Base-by-base conservation (phyloP, 2,888 invertebrate species). In the Sialis lutaria region DNA sequence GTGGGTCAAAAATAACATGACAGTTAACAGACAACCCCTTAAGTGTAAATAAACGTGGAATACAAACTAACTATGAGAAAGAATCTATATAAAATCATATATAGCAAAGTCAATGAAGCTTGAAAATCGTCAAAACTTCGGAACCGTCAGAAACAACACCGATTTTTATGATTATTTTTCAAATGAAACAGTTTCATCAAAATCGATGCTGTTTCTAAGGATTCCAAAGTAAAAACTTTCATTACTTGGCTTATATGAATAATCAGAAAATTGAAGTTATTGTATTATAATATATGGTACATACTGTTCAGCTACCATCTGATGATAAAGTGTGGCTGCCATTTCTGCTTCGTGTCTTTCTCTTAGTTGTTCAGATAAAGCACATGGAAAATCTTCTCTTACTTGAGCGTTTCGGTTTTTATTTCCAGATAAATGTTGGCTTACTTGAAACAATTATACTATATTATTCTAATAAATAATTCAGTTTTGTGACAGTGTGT, bases 401-500 rank as follows among this genome's bases (percentile, higher is more conserved):
- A 87, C 82, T 47, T 81, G 73, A 5, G 82, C 80, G 65, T 85
- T 83, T 48, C 84, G 72, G 49, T 70, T 74, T 54, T 79, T 76
- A 65, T 88, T 88, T 47, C 82, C 77, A 45, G 77, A 77, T 57
- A 83, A 80, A 63, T 87, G 87, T 56, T 81, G 77, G 53, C 75
- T 73, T 58, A 82, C 82, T 83, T 60, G 7, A 57, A 55, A 22
- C 22, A 22, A 22, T 22, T 22, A 22, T 22, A 22, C 4, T 22
- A 22, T 22, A 22, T 22, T 22, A 22, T 22, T 22, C n/a, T n/a
- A n/a, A n/a, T n/a, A n/a, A n/a, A n/a, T n/a, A n/a, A n/a, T n/a
- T n/a, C n/a, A n/a, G n/a, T n/a, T n/a, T n/a, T n/a, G n/a, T n/a
- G n/a, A n/a, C n/a, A n/a, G n/a, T n/a, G n/a, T n/a, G 4, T 22